Evolutionary conservation across 2,113 vertebrate species (phyloP).

Genomic region (Paracanthobrama guichenoti): DNA sequence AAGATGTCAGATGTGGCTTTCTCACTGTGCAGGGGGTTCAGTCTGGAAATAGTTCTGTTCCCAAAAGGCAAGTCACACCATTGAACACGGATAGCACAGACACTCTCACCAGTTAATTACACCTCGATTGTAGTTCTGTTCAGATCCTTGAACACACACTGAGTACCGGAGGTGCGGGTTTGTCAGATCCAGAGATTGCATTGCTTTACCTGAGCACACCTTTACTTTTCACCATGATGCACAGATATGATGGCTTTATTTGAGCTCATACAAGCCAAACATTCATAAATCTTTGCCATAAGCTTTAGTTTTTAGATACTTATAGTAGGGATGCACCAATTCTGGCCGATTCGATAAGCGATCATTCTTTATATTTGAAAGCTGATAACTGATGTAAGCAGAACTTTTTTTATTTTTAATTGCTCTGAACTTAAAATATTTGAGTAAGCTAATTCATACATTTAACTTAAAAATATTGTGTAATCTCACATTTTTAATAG

Average conservation of each 20-base stretch:
- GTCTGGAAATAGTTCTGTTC: slow-evolving; percentile 28
- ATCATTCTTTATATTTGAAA: no score
- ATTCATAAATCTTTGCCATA: no score
- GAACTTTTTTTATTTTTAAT: no score
- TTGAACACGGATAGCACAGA: slow-evolving; percentile 23
- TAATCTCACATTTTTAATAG: no score
- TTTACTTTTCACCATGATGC: background rate
- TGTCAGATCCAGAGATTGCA: slow-evolving; percentile 3
- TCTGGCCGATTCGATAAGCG: no score
- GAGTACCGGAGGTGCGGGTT: background rate
- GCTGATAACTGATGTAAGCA: no score
- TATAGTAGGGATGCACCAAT: no score
- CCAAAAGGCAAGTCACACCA: slow-evolving; percentile 40
- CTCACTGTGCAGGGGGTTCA: slow-evolving; percentile 32
- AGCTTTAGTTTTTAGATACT: no score
- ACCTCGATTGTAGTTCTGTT: slow-evolving; percentile 27
- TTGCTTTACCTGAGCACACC: slow-evolving; percentile 7
- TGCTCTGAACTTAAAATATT: no score
- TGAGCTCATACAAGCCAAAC: background rate
- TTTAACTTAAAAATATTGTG: no score
- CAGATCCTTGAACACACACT: slow-evolving; percentile 17
- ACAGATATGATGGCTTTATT: background rate
- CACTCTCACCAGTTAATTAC: slow-evolving; percentile 33
- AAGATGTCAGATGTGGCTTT: slow-evolving; percentile 33
- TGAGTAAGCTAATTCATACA: no score